Conservation (phyloP, 1,140 invertebrate genomes). For the Grapholita molesta region DNA sequence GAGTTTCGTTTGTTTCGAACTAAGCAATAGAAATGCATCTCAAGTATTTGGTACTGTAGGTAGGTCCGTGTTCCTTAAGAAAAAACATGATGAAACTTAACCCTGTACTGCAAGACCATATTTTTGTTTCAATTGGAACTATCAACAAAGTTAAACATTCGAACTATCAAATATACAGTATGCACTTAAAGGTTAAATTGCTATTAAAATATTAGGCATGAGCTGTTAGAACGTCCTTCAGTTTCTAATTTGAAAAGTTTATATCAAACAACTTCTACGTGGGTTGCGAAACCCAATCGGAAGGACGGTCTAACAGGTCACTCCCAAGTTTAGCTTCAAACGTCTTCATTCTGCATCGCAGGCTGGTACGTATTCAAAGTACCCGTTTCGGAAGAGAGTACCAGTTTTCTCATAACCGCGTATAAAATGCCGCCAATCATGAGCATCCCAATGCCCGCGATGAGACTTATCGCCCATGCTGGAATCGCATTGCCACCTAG, state of each 20-base stretch:
- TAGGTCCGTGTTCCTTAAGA: too few species aligned
- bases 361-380: constrained; percentile 67
- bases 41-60: too few species aligned
- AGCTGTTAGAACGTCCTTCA: neutral
- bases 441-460: constrained; percentile 83
- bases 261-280: too few species aligned
- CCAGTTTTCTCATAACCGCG: constrained; percentile 81
- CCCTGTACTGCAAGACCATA: too few species aligned
- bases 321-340: constrained; percentile 21
- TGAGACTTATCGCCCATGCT: constrained; percentile 84
- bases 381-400: constrained; percentile 73
- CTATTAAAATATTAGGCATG: neutral
- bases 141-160: too few species aligned
- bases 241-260: neutral
- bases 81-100: too few species aligned
- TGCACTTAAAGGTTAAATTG: too few species aligned
- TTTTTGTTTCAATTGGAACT: too few species aligned
- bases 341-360: constrained; percentile 64
- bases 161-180: too few species aligned
- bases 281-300: too few species aligned
- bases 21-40: too few species aligned
- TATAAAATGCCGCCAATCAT: constrained; percentile 83
- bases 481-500: constrained; percentile 83
- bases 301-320: neutral
- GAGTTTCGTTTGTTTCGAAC: too few species aligned